Evolutionary conservation across 2,113 vertebrate genomes (phyloP), one percentile per base, ranked within the genome.

Genomic region (Holacanthus passer): DNA sequence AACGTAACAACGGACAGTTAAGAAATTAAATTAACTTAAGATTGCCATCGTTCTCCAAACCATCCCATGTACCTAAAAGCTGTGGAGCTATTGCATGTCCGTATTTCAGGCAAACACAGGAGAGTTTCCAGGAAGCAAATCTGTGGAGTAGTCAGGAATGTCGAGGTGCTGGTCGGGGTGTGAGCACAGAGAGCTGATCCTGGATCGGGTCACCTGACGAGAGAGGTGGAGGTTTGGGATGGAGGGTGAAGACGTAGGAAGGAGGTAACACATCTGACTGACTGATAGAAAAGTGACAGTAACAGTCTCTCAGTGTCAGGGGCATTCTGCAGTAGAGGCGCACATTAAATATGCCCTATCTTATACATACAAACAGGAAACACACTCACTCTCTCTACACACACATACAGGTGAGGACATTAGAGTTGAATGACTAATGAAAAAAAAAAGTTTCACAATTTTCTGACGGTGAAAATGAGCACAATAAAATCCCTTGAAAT

Each of bases 11-110:
- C 47, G 88, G 81, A 93, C 87, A 78, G 76, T 87, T n/a, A 91
- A 85, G 89, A 92, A 93, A 92, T 92, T 92, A 91, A 93, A 92
- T 93, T 87, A 91, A 92, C 27, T 89, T 81, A 90, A 86, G 83
- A 85, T 92, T 91, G 90, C 82, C 85, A 88, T 90, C 56, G 59
- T 82, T 89, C 70, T 88, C 70, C 72, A 79, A 88, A 87, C 63
- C 75, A 66, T 89, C 82, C 84, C 73, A 69, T 81, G 87, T 88
- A 90, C 87, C 83, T 75, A 80, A 79, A 79, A 74, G 73, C 66
- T 67, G 67, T 76, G 82, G 74, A 85, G 70, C 83, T 87, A 81
- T 73, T 73, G 79, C 74, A 50, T 79, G 86, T 89, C 84, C 72
- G 22, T 82, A 77, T 69, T 81, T 83, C 29, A 37, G 73, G 48